These are phyloP conservation scores for Grantiella picta DNA, from an alignment of 2,113 vertebrate species.

Conservation along the genomic window DNA sequence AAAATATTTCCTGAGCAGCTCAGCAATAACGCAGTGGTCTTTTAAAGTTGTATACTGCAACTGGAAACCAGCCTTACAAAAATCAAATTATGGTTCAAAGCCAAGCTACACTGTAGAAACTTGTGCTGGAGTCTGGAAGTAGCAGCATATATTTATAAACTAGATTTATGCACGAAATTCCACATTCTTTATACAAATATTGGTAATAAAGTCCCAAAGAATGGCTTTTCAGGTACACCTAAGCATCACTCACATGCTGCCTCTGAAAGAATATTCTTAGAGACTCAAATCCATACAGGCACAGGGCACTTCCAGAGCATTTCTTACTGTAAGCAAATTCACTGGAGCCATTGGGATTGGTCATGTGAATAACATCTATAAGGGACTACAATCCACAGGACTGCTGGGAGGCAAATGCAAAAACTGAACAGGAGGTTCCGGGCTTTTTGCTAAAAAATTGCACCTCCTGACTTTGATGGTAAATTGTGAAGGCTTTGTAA, in stretches of 20 bases:
- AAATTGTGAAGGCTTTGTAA: neutral
- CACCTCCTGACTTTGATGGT: neutral
- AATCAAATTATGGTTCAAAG: neutral
- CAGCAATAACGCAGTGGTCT: neutral
- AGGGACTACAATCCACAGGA: neutral
- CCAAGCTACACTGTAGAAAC: neutral
- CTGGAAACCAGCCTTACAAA: neutral
- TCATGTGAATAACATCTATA: neutral
- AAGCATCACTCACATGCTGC: too few species aligned
- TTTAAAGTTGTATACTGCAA: neutral
- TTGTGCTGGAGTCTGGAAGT: neutral
- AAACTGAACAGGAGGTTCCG: neutral
- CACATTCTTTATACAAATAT: neutral
- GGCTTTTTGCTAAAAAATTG: neutral
- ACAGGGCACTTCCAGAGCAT: neutral
- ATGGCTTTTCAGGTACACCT: neutral
- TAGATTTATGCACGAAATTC: neutral
- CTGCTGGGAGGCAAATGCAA: neutral
- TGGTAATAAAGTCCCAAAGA: neutral
- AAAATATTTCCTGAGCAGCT: neutral
- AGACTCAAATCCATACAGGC: neutral
- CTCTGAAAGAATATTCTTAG: too few species aligned
- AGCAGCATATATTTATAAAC: neutral
- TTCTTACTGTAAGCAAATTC: neutral
- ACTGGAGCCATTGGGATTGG: neutral